Base-by-base conservation (phyloP, 2,888 invertebrate species). In the Troides aeacus region DNA sequence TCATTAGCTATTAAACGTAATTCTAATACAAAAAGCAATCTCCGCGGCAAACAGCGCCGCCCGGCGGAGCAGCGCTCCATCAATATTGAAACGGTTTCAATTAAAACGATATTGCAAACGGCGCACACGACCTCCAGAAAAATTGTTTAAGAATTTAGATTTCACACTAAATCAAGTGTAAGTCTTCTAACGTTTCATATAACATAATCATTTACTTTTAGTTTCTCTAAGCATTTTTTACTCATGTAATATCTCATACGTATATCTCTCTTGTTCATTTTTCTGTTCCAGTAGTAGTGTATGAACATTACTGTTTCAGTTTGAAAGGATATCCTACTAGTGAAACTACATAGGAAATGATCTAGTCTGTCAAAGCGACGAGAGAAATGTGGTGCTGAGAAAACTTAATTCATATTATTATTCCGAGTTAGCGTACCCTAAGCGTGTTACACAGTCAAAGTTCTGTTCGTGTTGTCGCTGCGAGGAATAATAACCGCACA, bases 31-130 rank as follows among this genome's bases (percentile, higher is more conserved):
- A 57, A 64, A 64, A 30, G 39, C 57, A 64, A 64, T 64, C 57
- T 42, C 23, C 21, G n/a, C 23, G 15, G 57, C 64, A 64, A 42
- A 58, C 23, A 15, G 21, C 39, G 12, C 3, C 53, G 58, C 64
- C 50, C 60, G 60, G 7, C 53, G 24, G 59, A 60, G 60, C 50
- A 66, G 50, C 50, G 66, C 36, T 59, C 30, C 30, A 53, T 50
- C 59, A 66, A 50, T 66, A 50, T 50, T 66, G 50, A 30, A 53
- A 60, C 59, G 53, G 21, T 60, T 60, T 66, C 66, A 66, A 66
- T 66, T 66, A 60, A 66, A 60, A 60, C 60, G 60, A 50, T 66
- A 66, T 66, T 66, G 66, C 53, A 53, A 24, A 53, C 50, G n/a
- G 60, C 21, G 66, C 50, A 60, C 36, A 60, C 66, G 60, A 50